Evolutionary conservation across 2,113 vertebrate genomes (phyloP).

Genomic region (Sinocyclocheilus anshuiensis): DNA sequence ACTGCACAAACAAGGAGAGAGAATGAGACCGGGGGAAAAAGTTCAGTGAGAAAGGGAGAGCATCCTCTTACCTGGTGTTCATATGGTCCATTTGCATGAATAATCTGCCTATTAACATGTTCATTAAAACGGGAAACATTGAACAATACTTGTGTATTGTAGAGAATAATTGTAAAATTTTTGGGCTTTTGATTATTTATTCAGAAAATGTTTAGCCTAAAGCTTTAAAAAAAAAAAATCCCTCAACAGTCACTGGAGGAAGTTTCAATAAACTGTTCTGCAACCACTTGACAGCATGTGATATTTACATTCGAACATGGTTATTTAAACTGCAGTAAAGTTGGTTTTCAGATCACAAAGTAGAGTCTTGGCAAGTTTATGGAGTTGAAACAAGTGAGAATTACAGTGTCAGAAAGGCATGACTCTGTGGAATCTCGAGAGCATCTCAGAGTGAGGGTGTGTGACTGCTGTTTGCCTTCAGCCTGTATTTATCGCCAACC

Average conservation of each 20-base stretch:
- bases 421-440: slow-evolving; percentile 25
- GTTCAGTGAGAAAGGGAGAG: slow-evolving; percentile 8
- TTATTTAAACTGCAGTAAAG: background rate
- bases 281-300: background rate
- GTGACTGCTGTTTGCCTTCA: slow-evolving; percentile 38
- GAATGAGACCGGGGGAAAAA: background rate
- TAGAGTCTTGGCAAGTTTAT: slow-evolving; percentile 16
- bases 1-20: slow-evolving; percentile 60
- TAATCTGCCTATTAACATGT: background rate
- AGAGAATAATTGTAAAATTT: background rate
- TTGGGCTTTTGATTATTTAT: background rate
- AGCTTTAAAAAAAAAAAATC: background rate
- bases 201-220: background rate
- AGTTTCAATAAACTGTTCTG: background rate
- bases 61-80: background rate
- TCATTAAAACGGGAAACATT: background rate
- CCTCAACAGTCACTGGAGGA: background rate
- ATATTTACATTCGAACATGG: background rate
- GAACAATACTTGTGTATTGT: background rate
- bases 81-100: background rate
- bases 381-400: slow-evolving; percentile 31
- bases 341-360: background rate
- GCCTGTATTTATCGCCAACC: slow-evolving; percentile 28
- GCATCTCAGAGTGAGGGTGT: background rate
- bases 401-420: slow-evolving; percentile 36